Conservation (phyloP, 2,888 invertebrate genomes). For the Sinhomidia bicolor region DNA sequence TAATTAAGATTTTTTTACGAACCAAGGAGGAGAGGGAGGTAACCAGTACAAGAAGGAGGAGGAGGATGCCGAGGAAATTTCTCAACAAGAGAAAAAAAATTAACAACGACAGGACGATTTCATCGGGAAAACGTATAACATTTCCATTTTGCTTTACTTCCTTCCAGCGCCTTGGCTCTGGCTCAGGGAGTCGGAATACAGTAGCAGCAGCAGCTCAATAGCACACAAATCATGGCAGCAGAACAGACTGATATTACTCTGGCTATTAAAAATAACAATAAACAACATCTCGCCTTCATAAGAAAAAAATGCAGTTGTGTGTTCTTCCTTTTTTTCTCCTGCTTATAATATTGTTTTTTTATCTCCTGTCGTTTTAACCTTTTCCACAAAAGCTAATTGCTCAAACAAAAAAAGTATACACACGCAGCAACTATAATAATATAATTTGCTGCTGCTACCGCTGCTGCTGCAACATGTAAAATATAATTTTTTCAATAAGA, state of each 20-base stretch:
- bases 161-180: background rate
- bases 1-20: constrained; percentile 43
- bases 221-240: background rate
- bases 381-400: background rate
- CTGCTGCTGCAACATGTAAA: background rate
- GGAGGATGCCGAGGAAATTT: constrained; percentile 1
- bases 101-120: constrained; percentile 26
- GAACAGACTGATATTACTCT: background rate
- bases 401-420: background rate
- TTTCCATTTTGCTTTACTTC: constrained; percentile 6
- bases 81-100: constrained; percentile 33
- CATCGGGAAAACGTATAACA: background rate
- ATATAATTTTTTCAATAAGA: background rate
- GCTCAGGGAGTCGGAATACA: background rate
- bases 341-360: background rate
- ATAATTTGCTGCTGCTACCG: too few species aligned
- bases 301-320: background rate
- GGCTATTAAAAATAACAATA: constrained; percentile 37
- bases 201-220: too few species aligned
- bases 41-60: background rate
- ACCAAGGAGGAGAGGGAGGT: background rate
- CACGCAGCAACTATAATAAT: too few species aligned
- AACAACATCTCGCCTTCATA: background rate
- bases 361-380: background rate
- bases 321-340: background rate